A percentile compares a stretch with the other conserved stretches of the same genome.
phyloP scores from a whole-genome alignment of 2,797 vertebrate genomes.

The Siniperca obscura region DNA sequence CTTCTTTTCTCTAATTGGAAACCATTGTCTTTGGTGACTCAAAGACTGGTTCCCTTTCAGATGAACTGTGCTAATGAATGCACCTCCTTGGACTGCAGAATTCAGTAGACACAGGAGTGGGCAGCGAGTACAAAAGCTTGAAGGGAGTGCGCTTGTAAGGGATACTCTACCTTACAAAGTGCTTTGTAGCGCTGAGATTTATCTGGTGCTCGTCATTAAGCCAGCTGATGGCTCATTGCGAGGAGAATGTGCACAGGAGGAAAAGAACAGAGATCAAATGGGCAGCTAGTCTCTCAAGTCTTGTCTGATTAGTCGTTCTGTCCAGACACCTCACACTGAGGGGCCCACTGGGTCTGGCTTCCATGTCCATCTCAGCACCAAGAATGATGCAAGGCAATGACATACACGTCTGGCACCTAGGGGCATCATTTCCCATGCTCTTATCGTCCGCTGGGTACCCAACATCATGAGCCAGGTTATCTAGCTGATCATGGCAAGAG shows the following conservation, averaged over 20 bases:
- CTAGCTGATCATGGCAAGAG: slow-evolving; percentile 22
- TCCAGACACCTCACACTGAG: slow-evolving; percentile 52
- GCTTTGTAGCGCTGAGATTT: slow-evolving; percentile 56
- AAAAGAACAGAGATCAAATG: slow-evolving; percentile 74
- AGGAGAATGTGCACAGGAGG: slow-evolving; percentile 63
- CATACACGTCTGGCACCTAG: slow-evolving; percentile 50
- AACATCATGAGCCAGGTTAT: slow-evolving; percentile 40
- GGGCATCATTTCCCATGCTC: slow-evolving; percentile 55
- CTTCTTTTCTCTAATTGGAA: slow-evolving; percentile 65
- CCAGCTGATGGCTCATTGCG: slow-evolving; percentile 61
- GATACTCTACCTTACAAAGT: slow-evolving; percentile 50
- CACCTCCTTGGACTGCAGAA: slow-evolving; percentile 42
- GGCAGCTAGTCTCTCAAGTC: slow-evolving; percentile 63
- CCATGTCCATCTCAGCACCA: slow-evolving; percentile 49
- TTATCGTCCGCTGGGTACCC: slow-evolving; percentile 33
- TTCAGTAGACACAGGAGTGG: slow-evolving; percentile 27
- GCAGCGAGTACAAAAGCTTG: slow-evolving; percentile 44
- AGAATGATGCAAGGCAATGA: slow-evolving; percentile 67
- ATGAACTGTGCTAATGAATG: slow-evolving; percentile 58
- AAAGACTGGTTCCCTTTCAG: slow-evolving; percentile 43
- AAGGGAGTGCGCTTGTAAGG: slow-evolving; percentile 16
- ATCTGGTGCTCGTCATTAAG: slow-evolving; percentile 66
- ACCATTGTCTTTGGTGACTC: slow-evolving; percentile 59
- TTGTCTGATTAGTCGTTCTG: slow-evolving; percentile 63
- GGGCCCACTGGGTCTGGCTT: slow-evolving; percentile 23